Percentiles rank a stretch among this genome's conserved stretches.
Conservation (phyloP, 37 sponge, comb jelly and placozoan species). For the Aphrocallistes beatrix region DNA sequence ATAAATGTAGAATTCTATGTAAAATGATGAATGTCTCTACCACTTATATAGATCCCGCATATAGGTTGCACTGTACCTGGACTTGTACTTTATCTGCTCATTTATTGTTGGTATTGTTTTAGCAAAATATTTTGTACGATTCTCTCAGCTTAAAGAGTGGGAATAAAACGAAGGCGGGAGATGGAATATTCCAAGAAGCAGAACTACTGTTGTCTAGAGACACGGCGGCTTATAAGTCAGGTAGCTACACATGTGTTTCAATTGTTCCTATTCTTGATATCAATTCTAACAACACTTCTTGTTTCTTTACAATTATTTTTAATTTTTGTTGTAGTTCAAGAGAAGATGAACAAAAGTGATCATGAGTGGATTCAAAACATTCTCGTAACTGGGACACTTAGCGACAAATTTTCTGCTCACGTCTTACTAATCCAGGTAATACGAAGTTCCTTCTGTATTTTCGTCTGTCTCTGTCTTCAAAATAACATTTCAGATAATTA, state of each 20-base stretch:
- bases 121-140: background rate
- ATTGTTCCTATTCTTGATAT: background rate
- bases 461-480: background rate
- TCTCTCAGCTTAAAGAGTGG: background rate
- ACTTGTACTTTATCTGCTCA: no score
- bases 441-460: background rate
- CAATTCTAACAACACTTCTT: background rate
- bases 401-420: constrained; percentile 70
- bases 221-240: constrained; percentile 11
- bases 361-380: constrained; percentile 81
- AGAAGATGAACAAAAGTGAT: constrained; percentile 59
- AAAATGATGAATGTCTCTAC: no score
- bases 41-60: no score
- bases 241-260: background rate
- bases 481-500: no score
- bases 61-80: no score
- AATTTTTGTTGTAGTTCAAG: constrained; percentile 23
- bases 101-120: no score
- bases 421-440: constrained; percentile 66
- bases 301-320: background rate
- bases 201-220: background rate
- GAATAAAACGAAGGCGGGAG: background rate
- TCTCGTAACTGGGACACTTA: constrained; percentile 72
- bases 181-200: background rate
- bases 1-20: no score